Evolutionary conservation across 2,888 invertebrate genomes (phyloP), one percentile per base, ranked within the genome.

Genomic region (Stictocephala bisonia): DNA sequence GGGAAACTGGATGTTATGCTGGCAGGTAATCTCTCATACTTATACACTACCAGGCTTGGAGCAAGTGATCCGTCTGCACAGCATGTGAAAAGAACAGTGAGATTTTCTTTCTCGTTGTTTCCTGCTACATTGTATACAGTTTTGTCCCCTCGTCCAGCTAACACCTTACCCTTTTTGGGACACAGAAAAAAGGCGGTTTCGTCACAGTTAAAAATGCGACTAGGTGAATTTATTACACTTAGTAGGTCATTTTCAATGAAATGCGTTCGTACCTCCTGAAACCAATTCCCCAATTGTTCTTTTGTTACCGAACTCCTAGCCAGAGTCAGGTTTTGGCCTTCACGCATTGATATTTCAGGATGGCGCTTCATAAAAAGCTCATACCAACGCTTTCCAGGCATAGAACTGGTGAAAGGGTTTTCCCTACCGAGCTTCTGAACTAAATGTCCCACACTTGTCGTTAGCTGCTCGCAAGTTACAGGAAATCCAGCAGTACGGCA

Each of bases 1-100:
- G 76, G 76, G 20, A 74, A 27, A n/a, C 53, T 78, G 50, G 73
- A 44, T 7, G 76, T 75, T 27, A 82, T 72, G 60, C 72, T 71
- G 67, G 73, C 64, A 13, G 82, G 82, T 22, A 83, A 77, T 44
- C 81, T 77, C 73, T 81, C 74, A 74, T 83, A 82, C 27, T 77
- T 71, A 71, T 79, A 83, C 26, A 83, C 75, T 20, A 78, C 70
- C 50, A 78, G 58, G 0, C 78, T 76, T 22, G 79, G 77, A 11
- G 78, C 79, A 6, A 79, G 18, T 6, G 68, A 22, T 6, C 81
- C 82, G 64, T 69, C 74, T 18, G 81, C 81, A 76, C 78, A 81
- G 48, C 75, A 79, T 40, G 77, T 79, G 4, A 82, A 73, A 26
- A 82, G 75, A 9, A 77, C 77, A 0, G 80, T 81, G 2, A 79